phyloP scores from a whole-genome alignment of 2,113 vertebrate species.

The Microcebus ravelobensis region DNA sequence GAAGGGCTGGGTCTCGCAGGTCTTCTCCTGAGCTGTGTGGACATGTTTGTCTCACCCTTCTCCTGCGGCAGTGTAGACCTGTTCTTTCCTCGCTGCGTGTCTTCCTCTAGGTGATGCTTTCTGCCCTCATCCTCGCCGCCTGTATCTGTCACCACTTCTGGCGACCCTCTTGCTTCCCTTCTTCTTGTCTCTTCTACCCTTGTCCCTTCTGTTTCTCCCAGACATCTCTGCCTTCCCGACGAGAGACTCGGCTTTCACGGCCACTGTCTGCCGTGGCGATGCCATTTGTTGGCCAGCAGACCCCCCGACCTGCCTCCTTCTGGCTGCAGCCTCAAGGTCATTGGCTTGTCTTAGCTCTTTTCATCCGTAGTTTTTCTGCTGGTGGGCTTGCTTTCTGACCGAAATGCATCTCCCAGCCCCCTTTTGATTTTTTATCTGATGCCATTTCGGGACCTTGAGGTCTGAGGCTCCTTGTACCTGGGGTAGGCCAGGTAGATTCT shows the following conservation, averaged over 20 bases:
- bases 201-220: neutral
- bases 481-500: neutral
- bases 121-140: accelerated
- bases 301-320: neutral
- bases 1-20: neutral
- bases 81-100: accelerated
- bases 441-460: neutral
- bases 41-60: accelerated
- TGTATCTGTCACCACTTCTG: neutral
- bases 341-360: neutral
- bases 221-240: neutral
- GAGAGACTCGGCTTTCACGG: neutral
- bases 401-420: neutral
- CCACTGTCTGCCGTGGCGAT: neutral
- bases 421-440: neutral
- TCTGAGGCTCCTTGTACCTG: neutral
- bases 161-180: no score
- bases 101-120: neutral
- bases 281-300: neutral
- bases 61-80: no score
- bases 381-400: neutral
- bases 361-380: neutral
- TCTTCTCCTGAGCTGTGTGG: neutral
- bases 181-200: neutral
- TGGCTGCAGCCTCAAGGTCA: neutral